Conservation (phyloP, 2,888 invertebrate genomes). For the Brachyptera putata region DNA sequence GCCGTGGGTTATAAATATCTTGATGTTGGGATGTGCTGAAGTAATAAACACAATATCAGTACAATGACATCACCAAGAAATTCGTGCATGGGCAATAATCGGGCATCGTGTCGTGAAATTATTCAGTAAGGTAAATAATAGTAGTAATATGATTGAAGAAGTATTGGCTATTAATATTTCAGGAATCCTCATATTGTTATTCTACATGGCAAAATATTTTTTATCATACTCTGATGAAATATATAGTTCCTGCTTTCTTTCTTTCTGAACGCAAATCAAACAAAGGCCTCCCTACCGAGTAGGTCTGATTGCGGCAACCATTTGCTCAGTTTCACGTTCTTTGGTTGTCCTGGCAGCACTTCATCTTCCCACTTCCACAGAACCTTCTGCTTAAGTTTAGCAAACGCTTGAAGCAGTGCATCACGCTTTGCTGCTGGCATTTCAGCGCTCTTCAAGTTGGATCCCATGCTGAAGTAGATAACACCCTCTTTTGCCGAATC, state of each 20-base stretch:
- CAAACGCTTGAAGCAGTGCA: slow-evolving; percentile 54
- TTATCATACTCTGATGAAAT: neutral
- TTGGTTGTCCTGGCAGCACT: slow-evolving; percentile 50
- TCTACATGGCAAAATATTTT: neutral
- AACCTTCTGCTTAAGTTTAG: slow-evolving; percentile 56
- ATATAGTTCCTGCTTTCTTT: neutral
- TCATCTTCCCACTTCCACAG: slow-evolving; percentile 68
- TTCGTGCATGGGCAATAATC: too few species aligned
- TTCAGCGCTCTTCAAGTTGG: slow-evolving; percentile 52
- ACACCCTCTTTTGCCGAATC: slow-evolving; percentile 53
- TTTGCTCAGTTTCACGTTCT: slow-evolving; percentile 37
- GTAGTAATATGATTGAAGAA: too few species aligned
- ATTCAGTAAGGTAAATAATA: too few species aligned
- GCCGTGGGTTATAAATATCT: slow-evolving; percentile 56
- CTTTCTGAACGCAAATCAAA: too few species aligned
- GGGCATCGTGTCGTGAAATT: too few species aligned
- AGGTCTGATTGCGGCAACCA: slow-evolving; percentile 41
- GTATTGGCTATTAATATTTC: too few species aligned
- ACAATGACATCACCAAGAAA: too few species aligned
- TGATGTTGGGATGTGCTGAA: slow-evolving; percentile 50
- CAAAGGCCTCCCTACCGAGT: slow-evolving; percentile 45
- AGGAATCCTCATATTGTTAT: neutral
- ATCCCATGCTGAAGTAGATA: slow-evolving; percentile 57
- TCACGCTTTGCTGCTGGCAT: slow-evolving; percentile 50
- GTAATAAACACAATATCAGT: too few species aligned